Evolutionary conservation across 2,797 vertebrate species (phyloP), one percentile per base, ranked within the genome.

Genomic region (Hypotaenidia okinawae): DNA sequence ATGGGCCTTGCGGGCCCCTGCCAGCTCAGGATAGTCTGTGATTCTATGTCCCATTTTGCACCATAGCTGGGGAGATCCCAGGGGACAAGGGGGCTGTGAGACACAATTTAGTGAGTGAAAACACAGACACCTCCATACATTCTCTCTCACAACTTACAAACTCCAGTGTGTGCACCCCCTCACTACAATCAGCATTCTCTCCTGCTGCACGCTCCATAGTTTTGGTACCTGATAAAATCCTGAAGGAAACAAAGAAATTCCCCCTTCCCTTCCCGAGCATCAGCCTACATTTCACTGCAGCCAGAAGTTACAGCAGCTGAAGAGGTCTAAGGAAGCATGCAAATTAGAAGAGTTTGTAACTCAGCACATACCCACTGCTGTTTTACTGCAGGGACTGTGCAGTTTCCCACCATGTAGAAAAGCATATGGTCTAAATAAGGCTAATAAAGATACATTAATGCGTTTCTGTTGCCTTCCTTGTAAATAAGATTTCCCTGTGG

Each of bases 401-500:
- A 30, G 90, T 27, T 90, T 49, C 94, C 69, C 79, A 49, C 84
- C 91, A 41, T 1, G 51, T 2, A 59, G 52, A 39, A 45, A 94
- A 82, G 83, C 89, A 95, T 72, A 91, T 90, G 87, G 89, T n/a
- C 87, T 52, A 86, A 95, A 76, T 58, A 94, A 81, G 70, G 70
- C 83, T 88, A 81, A 90, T 90, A 88, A 78, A 93, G 87, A 91
- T 6, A 66, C 73, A 61, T 64, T 57, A 62, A 93, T 79, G 89
- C 72, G 89, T 80, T 96, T 93, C 93, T 89, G 27, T 87, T 94
- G 81, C 92, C 64, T 95, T 93, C 92, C 95, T 91, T 94, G 93
- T 95, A 95, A 96, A 92, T 94, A 90, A 95, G 70, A 78, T 84
- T 94, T 94, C 92, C 88, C 94, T 33, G 68, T 59, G 76, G 90